Evolutionary conservation across 2,888 invertebrate species (phyloP), one percentile per base, ranked within the genome.

Genomic region (Venustoraphidia nigricollis): DNA sequence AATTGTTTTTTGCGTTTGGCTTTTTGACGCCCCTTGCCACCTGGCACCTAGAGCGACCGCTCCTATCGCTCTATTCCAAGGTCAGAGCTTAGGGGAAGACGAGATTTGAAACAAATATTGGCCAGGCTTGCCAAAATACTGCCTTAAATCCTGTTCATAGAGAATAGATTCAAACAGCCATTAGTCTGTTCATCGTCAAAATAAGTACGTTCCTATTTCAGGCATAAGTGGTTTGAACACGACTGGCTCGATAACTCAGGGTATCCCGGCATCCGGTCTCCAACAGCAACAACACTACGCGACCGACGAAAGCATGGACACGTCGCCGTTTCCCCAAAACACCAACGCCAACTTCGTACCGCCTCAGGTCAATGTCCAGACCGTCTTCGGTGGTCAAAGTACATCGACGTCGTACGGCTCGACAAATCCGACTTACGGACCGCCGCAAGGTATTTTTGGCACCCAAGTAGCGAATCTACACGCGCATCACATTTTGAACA

Each of bases 141-240:
- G n/a, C n/a, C n/a, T n/a, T n/a, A n/a, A n/a, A n/a, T n/a, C n/a
- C n/a, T n/a, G n/a, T n/a, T n/a, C n/a, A n/a, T n/a, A n/a, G n/a
- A n/a, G n/a, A n/a, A n/a, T n/a, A n/a, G n/a, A n/a, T n/a, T n/a
- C n/a, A n/a, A n/a, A 4, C 3, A n/a, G 10, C 11, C 5, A 4
- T 14, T 34, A 34, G 11, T 5, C 17, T 34, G 10, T 6, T 27
- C 27, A 27, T 27, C 6, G 27, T 27, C 27, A 27, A 27, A 27
- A 27, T 27, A 27, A 76, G 76, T 44, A 75, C 74, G 27, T 27
- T 27, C 1, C 6, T 6, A 27, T 27, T 1, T 72, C 64, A 70
- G 84, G 86, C 9, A 73, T 87, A 6, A 85, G 84, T 59, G 83
- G 79, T 39, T 65, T 84, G 11, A 83, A 83, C 58, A 87, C 87